Evolutionary conservation across 2,888 invertebrate species (phyloP).

Genomic region (Lasioglossum figueresi): DNA sequence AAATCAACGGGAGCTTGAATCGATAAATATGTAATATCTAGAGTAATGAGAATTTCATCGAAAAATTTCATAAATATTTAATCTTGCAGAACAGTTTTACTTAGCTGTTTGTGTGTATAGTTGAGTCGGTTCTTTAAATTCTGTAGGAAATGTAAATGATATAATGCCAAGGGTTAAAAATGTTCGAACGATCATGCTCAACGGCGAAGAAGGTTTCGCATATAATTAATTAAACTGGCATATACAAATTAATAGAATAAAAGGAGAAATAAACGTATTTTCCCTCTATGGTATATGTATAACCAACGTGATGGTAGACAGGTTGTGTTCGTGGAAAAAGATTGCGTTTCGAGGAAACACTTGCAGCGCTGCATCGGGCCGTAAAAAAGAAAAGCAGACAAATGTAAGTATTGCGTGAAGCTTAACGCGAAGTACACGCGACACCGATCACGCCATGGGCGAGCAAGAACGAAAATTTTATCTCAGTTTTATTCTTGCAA

Average conservation of each 20-base stretch:
- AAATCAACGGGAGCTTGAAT: neutral
- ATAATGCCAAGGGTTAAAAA: no score
- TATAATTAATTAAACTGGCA: neutral
- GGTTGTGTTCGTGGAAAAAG: neutral
- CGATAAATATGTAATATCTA: neutral
- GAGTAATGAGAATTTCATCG: neutral
- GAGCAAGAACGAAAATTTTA: constrained; percentile 38
- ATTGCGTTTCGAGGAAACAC: constrained; percentile 21
- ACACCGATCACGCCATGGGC: constrained; percentile 31
- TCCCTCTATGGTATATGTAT: neutral
- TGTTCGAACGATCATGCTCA: neutral
- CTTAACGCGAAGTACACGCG: constrained; percentile 30
- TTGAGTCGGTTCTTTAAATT: neutral
- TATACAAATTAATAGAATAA: no score
- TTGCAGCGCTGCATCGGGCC: neutral
- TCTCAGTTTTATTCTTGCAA: constrained; percentile 36
- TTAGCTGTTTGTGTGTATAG: neutral
- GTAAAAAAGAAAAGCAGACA: constrained; percentile 23
- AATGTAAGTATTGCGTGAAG: constrained; percentile 49
- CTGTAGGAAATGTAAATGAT: no score
- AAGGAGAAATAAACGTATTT: neutral
- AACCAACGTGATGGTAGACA: no score
- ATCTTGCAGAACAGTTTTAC: neutral
- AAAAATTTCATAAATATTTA: neutral
- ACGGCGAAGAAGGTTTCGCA: neutral